Conservation (phyloP, 2,797 vertebrate species). For the Furcifer pardalis region DNA sequence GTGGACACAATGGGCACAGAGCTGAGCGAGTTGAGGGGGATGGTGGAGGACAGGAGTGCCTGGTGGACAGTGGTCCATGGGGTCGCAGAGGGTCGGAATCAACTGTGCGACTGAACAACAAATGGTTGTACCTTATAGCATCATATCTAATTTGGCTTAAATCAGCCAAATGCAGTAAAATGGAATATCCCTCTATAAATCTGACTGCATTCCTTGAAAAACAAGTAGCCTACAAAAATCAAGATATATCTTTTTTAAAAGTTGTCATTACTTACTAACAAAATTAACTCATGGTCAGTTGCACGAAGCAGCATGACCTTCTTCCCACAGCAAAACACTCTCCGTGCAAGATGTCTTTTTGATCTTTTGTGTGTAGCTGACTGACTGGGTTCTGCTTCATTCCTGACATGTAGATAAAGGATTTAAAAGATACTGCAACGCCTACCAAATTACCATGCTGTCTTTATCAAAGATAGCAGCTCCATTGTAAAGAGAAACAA, state of each 20-base stretch:
- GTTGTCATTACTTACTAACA: not conserved
- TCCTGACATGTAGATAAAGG: not conserved
- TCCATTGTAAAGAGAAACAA: slow-evolving; percentile 61
- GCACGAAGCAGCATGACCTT: not conserved
- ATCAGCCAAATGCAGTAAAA: not conserved
- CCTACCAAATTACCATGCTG: slow-evolving; percentile 54
- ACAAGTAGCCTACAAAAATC: slow-evolving; percentile 9
- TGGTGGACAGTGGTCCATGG: too few relatives aligned
- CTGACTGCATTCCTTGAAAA: fast-evolving
- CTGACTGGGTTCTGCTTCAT: not conserved
- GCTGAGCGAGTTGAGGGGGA: too few relatives aligned
- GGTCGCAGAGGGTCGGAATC: too few relatives aligned
- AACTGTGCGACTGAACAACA: too few relatives aligned
- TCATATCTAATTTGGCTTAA: not conserved
- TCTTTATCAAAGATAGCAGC: slow-evolving; percentile 54
- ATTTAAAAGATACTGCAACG: slow-evolving; percentile 35
- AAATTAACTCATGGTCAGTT: not conserved
- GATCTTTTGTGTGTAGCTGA: not conserved
- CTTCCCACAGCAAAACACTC: not conserved
- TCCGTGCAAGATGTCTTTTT: not conserved
- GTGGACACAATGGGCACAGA: too few relatives aligned
- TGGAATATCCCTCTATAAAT: not conserved
- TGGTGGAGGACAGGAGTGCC: too few relatives aligned
- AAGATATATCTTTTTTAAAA: not conserved
- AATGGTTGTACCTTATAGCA: not conserved